Evolutionary conservation across 2,113 vertebrate species (phyloP), one percentile per base, ranked within the genome.

Genomic region (Puntigrus tetrazona): DNA sequence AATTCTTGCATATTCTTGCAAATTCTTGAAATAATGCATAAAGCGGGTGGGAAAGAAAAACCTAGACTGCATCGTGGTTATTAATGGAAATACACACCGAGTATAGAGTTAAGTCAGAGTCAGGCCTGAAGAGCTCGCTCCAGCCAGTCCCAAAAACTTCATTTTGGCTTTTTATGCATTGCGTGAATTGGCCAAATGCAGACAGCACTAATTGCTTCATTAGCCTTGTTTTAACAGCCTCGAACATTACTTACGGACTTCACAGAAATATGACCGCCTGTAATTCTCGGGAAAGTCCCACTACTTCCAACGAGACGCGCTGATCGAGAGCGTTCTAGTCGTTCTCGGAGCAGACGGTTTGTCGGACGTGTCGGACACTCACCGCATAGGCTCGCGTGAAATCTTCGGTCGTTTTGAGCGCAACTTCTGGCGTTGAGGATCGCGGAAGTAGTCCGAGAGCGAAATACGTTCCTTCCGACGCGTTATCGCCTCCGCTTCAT

Each of bases 371-470:
- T 41, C 80, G 27, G 29, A 61, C 9, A 90, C 93, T 93, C 81
- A 94, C 94, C 90, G 89, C 93, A 94, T 93, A 94, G 63, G 65
- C 75, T 84, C 52, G 65, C 91, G 90, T 59, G 87, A 88, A 88
- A 78, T 84, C 50, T 73, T 82, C 31, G 20, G 77, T 50, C 79
- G 50, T 57, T 87, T 88, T n/a, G 63, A 85, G 38, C 20, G 45
- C 74, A 34, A 31, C 80, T 63, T 79, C 69, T 10, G 86, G 83
- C 84, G 81, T 16, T 52, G 78, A 69, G 63, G 87, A 93, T 90
- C 85, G 86, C 94, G 94, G 94, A 94, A 93, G 92, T 94, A 41
- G 78, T n/a, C 25, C 36, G 38, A 52, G 36, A 3, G n/a, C 31
- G 16, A 20, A 20, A 9, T 31, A 20, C 3, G 13, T n/a, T 45